phyloP scores from a whole-genome alignment of 2,797 vertebrate species.

The Anomalospiza imberbis region DNA sequence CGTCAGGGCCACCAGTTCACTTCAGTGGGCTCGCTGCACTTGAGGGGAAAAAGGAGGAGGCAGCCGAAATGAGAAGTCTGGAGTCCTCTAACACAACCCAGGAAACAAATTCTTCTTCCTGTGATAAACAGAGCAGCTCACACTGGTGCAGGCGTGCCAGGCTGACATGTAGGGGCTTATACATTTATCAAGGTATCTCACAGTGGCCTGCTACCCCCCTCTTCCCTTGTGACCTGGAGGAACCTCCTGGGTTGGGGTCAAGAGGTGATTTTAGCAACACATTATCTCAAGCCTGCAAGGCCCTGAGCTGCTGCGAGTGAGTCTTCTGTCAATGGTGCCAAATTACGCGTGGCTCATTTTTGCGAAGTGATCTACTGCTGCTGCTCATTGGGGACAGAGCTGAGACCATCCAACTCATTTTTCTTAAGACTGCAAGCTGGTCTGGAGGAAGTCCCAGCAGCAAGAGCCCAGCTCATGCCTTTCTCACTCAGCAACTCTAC shows the following conservation, averaged over 20 bases:
- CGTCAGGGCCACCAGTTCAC: not conserved
- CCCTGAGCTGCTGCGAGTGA: conserved; percentile 26
- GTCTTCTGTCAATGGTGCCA: conserved; percentile 66
- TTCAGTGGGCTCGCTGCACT: not conserved
- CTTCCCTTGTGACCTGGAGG: conserved; percentile 36
- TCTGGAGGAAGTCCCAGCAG: conserved; percentile 57
- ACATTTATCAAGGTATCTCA: conserved; percentile 41
- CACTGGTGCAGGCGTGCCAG: not conserved
- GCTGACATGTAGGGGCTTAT: not conserved
- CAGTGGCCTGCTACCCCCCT: not conserved
- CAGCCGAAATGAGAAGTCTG: conserved; percentile 5
- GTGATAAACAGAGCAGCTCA: conserved; percentile 16
- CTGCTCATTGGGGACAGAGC: conserved; percentile 58
- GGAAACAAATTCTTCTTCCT: conserved; percentile 15
- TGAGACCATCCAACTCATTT: conserved; percentile 63
- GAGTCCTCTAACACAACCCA: not conserved
- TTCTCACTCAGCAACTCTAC: conserved; percentile 71
- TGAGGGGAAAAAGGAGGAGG: not conserved
- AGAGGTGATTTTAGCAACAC: conserved; percentile 58
- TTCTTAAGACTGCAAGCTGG: conserved; percentile 56
- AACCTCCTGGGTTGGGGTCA: conserved; percentile 60
- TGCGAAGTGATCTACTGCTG: conserved; percentile 67
- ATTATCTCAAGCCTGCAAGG: conserved; percentile 54
- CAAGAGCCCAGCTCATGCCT: conserved; percentile 4
- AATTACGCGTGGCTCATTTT: conserved; percentile 68